Evolutionary conservation across 30 jellyfish, hydroid and myxozoan species (phyloP).

Genomic region (Turritopsis dohrnii): DNA sequence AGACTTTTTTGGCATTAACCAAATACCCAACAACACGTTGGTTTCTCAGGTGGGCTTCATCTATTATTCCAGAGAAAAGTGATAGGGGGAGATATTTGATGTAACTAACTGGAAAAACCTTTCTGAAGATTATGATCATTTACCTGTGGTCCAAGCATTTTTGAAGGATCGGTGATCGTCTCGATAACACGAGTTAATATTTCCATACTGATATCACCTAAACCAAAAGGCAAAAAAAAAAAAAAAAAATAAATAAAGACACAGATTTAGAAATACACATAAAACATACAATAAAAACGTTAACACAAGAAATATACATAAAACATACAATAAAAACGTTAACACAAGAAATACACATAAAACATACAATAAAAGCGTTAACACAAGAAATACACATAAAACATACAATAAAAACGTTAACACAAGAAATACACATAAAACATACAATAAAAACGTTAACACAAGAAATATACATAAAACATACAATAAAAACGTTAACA

Average conservation of each 20-base stretch:
- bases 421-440: no score
- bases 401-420: no score
- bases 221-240: neutral
- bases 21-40: no score
- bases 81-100: neutral
- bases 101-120: neutral
- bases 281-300: neutral
- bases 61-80: neutral
- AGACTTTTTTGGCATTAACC: no score
- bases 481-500: no score
- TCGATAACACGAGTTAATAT: slow-evolving; percentile 59
- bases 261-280: neutral
- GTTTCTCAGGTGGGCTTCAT: neutral
- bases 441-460: no score
- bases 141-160: slow-evolving; percentile 98
- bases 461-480: no score
- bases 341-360: no score
- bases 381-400: no score
- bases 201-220: slow-evolving; percentile 81
- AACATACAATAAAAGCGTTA: no score
- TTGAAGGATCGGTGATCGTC: slow-evolving; percentile 63
- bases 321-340: no score
- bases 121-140: neutral
- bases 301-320: no score
- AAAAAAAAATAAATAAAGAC: neutral